Evolutionary conservation across 2,797 vertebrate genomes (phyloP), one percentile per base, ranked within the genome.

Genomic region (Danio aesculapii): DNA sequence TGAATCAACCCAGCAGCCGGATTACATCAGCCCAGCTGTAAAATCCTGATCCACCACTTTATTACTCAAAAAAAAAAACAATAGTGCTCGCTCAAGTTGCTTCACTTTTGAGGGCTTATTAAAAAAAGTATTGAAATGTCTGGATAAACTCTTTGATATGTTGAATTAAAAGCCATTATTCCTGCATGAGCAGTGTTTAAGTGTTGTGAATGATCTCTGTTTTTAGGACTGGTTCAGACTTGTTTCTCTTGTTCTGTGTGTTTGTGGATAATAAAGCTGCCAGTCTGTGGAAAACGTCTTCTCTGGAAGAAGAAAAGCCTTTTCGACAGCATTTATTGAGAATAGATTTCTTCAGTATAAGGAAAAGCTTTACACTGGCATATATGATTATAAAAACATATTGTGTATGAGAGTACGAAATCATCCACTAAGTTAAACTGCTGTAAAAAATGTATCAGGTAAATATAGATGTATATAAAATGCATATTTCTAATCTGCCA

Each of bases 211-310:
- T 50, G 19, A 39, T 16, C 47, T 39, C 41, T 3, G 13, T 30
- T 30, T 64, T 50, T 47, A 59, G 3, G n/a, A 41, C 59, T 61
- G 75, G 75, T 19, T 75, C 19, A 10, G 41, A 70, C 80, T 2
- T 55, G 75, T 79, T n/a, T 44, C 2, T 81, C 21, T 75, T 44
- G 8, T 64, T 74, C 62, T 8, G 8, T 19, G n/a, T 71, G 47
- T 19, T 21, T 46, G 8, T 82, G 68, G 30, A 72, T 66, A 78
- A 57, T n/a, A 46, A 12, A 11, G 0, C 44, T 30, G n/a, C 2
- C 5, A 19, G 16, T 13, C 30, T 13, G 0, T 13, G 4, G 0
- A 14, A 5, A 71, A 13, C 14, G 43, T 63, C 47, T 53, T 63
- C 47, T 1, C 46, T 16, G 47, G 17, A 53, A 44, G 19, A 53